Evolutionary conservation across 1,140 invertebrate genomes (phyloP), one percentile per base, ranked within the genome.

Genomic region (Hycleus phaleratus): DNA sequence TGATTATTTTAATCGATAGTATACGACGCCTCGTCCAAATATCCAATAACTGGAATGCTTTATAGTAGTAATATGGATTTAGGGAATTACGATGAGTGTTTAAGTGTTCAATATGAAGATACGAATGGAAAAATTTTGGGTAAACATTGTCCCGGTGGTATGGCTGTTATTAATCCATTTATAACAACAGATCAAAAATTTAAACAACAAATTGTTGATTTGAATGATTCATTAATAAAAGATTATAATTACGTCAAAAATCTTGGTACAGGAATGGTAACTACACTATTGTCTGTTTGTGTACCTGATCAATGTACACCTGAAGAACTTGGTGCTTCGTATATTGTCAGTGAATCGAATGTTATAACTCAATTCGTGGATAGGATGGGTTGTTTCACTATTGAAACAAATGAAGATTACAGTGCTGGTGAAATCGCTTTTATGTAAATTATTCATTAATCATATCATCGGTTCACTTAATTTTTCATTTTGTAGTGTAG

Each of bases 11-110:
- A 18, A 18, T 18, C 18, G 18, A 18, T 44, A 53, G 51, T 53
- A 26, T 53, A 38, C 25, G 51, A 53, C n/a, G 51, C 51, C 11
- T 45, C 51, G 10, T 53, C 51, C 7, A 53, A 53, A 46, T 46
- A 46, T 11, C 42, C 46, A 0, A 44, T 11, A 4, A 26, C 32
- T 7, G 52, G 52, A 9, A 46, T 55, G 25, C 9, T 38, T 2
- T 55, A 55, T 25, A 46, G 44, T n/a, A 55, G 47, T 39, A 43
- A 38, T 12, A 46, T 47, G 9, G 44, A 55, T 25, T 55, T 39
- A 24, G 52, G 52, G 3, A 55, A 46, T 26, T 55, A 39, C 12
- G 44, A 45, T 1, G 52, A 55, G 39, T 55, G 52, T 25, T 24
- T 55, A 3, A 38, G 26, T 10, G 47, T 46, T 45, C 11, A 47